Evolutionary conservation across 2,113 vertebrate species (phyloP), one percentile per base, ranked within the genome.

Genomic region (Cavia aperea): DNA sequence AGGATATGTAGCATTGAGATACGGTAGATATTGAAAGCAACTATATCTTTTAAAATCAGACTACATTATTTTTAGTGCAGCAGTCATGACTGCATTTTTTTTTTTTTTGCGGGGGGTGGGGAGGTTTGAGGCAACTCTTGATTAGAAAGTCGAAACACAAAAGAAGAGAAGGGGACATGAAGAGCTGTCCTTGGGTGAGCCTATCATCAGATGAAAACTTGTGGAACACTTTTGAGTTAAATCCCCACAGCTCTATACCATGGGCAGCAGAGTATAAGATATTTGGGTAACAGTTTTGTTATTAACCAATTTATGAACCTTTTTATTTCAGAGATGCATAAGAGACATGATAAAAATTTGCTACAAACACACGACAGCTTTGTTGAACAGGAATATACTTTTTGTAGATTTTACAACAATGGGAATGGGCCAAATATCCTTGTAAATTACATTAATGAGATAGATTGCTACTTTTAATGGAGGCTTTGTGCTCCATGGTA

Each of bases 391-490:
- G 2, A 96, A 54, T 54, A 7, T 92, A 12, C 95, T 94, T 95
- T 94, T 89, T 85, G 87, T 87, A 36, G 94, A 95, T 96, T 97
- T 97, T 97, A 88, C 90, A 96, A 97, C 96, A 97, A 96, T 90
- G 96, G 95, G 97, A 96, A 96, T 88, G 94, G 95, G 86, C 94
- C 96, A 97, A 97, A 97, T 97, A 97, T 85, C 93, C 89, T 97
- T 97, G 95, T 96, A 97, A 97, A 97, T 98, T 97, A 96, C 96
- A 97, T 97, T 98, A 98, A 98, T 98, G 97, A 98, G 96, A 96
- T 96, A 96, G 95, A 97, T 96, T 97, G 96, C 97, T 97, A 93
- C 95, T 97, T 97, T 95, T 97, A 97, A 98, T 97, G 97, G 96
- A 96, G 91, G 96, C 88, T 94, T 92, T 93, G 90, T 92, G 96